Evolutionary conservation across 2,888 invertebrate species (phyloP), one percentile per base, ranked within the genome.

Genomic region (Gastrophysa polygoni): DNA sequence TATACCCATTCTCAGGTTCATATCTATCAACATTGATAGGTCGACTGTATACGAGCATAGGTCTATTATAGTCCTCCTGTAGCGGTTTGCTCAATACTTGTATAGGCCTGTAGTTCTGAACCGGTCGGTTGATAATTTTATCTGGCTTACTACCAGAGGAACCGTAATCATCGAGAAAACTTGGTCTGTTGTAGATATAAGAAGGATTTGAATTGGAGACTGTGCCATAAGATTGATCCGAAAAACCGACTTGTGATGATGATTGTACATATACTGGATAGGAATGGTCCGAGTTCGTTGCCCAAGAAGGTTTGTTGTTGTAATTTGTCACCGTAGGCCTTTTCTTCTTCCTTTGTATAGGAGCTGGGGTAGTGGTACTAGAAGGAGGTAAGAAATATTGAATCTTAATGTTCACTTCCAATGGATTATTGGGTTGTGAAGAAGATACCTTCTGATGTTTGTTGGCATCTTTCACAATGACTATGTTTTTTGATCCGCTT

Each of bases 351-450:
- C 50, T 70, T 16, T 44, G 57, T 18, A 57, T 46, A 44, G 52
- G 59, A 1, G 54, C 58, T 21, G 71, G 62, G 1, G 66, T 59
- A 32, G 58, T 61, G 24, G 64, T 57, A 5, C 66, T 63, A 14
- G 70, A 65, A 3, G 61, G 54, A 7, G 71, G 70, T 10, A 71
- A 67, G 32, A 68, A 74, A 59, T 75, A 77, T 29, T 77, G 73
- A 47, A 77, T 77, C 61, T 76, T 77, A 24, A 77, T 77, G 61
- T 77, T 76, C 1, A 77, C 71, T 67, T 76, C 73, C 20, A 77
- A 8, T 6, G 75, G 73, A 49, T 24, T 62, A 11, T 59, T 38
- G 2, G 38, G 6, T 38, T 32, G 29, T 32, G 49, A 14, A 8
- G 52, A 14, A 14, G 54, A 8, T 17, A 17, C 17, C 11, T 28